phyloP scores from a whole-genome alignment of 1,140 invertebrate genomes.

The Neomicropteryx cornuta region DNA sequence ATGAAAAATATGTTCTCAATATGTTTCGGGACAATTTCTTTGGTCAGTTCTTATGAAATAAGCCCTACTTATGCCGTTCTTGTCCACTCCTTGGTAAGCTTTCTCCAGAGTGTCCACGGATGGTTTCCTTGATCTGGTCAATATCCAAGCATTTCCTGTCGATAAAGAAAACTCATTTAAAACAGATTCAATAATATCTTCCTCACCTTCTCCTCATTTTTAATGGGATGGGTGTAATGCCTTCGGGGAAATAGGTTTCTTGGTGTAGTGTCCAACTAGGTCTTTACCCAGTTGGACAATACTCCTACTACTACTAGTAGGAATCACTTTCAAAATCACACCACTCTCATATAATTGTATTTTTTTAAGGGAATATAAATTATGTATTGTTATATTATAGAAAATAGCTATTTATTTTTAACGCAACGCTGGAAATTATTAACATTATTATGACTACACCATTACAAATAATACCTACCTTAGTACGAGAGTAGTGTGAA shows the following conservation, averaged over 20 bases:
- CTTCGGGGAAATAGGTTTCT: background rate
- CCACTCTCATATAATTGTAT: too few relatives aligned
- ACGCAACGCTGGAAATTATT: too few relatives aligned
- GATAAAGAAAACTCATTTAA: slow-evolving; percentile 16
- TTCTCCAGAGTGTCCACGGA: slow-evolving; percentile 42
- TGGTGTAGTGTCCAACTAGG: background rate
- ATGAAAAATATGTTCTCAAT: slow-evolving; percentile 8
- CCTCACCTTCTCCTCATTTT: background rate
- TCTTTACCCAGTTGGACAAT: background rate
- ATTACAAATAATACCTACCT: too few relatives aligned
- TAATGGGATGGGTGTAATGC: slow-evolving; percentile 2
- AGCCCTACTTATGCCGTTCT: slow-evolving; percentile 44
- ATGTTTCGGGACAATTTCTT: slow-evolving; percentile 40
- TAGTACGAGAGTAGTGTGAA: too few relatives aligned
- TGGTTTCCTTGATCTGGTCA: slow-evolving; percentile 47
- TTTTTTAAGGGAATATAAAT: too few relatives aligned
- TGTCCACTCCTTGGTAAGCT: slow-evolving; percentile 45
- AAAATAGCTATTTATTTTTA: too few relatives aligned
- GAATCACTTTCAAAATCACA: too few relatives aligned
- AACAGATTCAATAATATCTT: background rate
- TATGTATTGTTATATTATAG: too few relatives aligned
- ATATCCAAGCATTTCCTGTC: slow-evolving; percentile 56
- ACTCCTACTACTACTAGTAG: background rate
- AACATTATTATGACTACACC: too few relatives aligned
- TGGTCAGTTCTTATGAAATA: slow-evolving; percentile 54